These are phyloP conservation scores for Pyrrhia umbra DNA, from an alignment of 2,888 invertebrate species.

Conservation along the genomic window DNA sequence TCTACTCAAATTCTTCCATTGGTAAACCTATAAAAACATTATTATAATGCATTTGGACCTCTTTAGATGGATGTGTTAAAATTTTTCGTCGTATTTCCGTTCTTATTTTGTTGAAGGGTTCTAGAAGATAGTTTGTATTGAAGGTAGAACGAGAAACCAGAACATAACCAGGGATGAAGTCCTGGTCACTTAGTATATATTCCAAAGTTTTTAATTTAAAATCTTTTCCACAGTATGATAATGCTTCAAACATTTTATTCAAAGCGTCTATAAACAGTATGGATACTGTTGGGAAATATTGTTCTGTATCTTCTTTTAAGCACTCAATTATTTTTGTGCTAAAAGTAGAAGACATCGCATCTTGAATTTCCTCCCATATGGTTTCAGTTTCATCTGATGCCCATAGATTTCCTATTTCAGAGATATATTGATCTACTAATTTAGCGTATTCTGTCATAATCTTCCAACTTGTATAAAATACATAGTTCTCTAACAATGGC, in stretches of 20 bases:
- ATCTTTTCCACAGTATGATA: conserved; percentile 13
- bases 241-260: conserved; percentile 7
- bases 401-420: neutral
- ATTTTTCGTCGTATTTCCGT: conserved; percentile 55
- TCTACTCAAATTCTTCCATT: too few species aligned
- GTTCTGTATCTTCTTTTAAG: conserved; percentile 58
- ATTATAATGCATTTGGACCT: conserved; percentile 62
- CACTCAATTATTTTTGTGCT: conserved; percentile 46
- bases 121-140: too few species aligned
- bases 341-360: conserved; percentile 50
- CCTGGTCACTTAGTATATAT: conserved; percentile 45
- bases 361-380: conserved; percentile 54
- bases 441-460: conserved; percentile 58
- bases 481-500: conserved; percentile 60
- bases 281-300: conserved; percentile 51
- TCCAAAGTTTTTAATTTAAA: conserved; percentile 42
- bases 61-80: conserved; percentile 50
- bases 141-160: conserved; percentile 42
- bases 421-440: conserved; percentile 53
- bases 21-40: too few species aligned
- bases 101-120: too few species aligned
- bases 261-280: conserved; percentile 53
- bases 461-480: conserved; percentile 64
- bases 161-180: conserved; percentile 48
- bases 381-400: conserved; percentile 9